A percentile compares a stretch with the other conserved stretches of the same genome.
phyloP scores from a whole-genome alignment of 2,888 invertebrate genomes.

The Vanessa cardui region DNA sequence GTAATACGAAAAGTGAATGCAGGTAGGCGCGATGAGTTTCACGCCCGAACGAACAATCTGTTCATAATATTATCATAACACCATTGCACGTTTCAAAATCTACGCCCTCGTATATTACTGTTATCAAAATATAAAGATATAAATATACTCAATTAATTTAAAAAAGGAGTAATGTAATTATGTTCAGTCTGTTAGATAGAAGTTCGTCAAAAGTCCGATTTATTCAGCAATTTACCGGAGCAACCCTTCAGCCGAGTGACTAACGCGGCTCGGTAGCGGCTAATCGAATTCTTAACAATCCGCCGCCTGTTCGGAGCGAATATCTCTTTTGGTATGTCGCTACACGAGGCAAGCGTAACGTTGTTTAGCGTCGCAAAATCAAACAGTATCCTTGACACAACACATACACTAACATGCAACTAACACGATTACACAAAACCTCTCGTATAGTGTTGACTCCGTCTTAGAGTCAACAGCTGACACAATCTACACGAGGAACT shows the following conservation, averaged over 20 bases:
- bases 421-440: neutral
- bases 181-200: neutral
- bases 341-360: neutral
- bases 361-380: neutral
- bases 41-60: conserved; percentile 41
- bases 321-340: conserved; percentile 8
- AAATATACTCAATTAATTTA: neutral
- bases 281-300: conserved; percentile 27
- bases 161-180: neutral
- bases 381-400: neutral
- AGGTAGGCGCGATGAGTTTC: conserved; percentile 45
- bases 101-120: neutral
- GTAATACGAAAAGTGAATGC: conserved; percentile 44
- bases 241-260: conserved; percentile 6
- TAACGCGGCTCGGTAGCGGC: conserved; percentile 13
- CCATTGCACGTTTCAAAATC: neutral
- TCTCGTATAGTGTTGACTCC: neutral
- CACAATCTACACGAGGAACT: too few relatives aligned
- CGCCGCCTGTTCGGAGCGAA: conserved; percentile 1
- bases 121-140: neutral
- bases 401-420: neutral
- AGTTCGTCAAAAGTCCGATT: conserved; percentile 19
- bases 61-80: conserved; percentile 12
- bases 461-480: too few relatives aligned
- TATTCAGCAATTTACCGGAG: conserved; percentile 19